phyloP scores from a whole-genome alignment of 2,113 vertebrate genomes.

The Formicarius rufipectus region DNA sequence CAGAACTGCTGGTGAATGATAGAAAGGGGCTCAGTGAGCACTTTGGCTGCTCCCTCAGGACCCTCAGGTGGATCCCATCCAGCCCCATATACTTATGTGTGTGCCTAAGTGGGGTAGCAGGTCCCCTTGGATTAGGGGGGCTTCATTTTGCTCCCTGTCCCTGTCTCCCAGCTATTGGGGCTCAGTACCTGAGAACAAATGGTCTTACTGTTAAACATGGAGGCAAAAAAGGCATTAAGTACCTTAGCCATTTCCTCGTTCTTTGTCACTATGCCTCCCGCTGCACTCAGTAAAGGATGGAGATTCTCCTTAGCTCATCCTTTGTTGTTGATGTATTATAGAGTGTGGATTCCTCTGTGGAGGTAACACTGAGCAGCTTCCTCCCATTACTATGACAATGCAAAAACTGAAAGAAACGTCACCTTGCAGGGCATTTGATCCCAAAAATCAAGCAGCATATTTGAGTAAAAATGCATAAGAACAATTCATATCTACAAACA shows the following conservation, averaged over 20 bases:
- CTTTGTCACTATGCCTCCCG: neutral
- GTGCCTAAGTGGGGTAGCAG: neutral
- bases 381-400: neutral
- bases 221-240: neutral
- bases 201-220: neutral
- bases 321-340: neutral
- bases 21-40: neutral
- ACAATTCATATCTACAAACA: neutral
- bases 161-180: neutral
- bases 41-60: neutral
- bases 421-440: neutral
- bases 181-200: neutral
- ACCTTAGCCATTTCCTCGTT: neutral
- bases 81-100: rapidly evolving
- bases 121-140: neutral
- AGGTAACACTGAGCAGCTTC: neutral
- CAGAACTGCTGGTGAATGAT: neutral
- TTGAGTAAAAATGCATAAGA: neutral
- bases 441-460: neutral
- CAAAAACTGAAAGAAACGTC: neutral
- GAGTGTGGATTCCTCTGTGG: neutral
- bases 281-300: neutral
- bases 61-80: neutral
- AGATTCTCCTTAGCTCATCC: neutral
- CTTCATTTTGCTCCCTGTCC: neutral